Base-by-base conservation (phyloP, 2,113 vertebrate genomes). In the Amia ocellicauda region DNA sequence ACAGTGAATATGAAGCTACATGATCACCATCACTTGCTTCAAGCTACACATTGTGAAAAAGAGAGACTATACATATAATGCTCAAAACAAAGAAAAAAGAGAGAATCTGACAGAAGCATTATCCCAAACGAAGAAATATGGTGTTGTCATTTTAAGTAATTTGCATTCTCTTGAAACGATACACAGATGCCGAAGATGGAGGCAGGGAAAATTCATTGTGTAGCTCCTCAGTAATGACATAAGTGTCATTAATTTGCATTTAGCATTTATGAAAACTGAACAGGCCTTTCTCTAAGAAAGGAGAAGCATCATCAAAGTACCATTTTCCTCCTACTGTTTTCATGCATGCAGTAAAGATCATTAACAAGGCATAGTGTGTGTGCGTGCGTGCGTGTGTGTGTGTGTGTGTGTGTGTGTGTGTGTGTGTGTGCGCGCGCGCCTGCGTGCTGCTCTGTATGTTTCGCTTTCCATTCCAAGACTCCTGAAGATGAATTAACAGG, bases 311-410 rank as follows among this genome's bases (percentile, higher is more conserved):
- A 53, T 53, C 51, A 53, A 53, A 53, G 23, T 22, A 20, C 20
- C 20, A 22, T 22, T 26, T 53, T 22, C 20, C 51, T 53, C 51
- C 51, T 53, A 20, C 51, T 53, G 51, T 22, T 53, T 53, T 14
- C 23, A 26, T 22, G 23, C 51, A 26, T 53, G 16, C 10, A 11
- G 20, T 20, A 47, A 14, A 47, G 13, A 3, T 53, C 51, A 53
- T 53, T 53, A 53, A 53, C 51, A 19, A 53, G 50, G 24, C 26
- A 16, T 28, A n/a, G 43, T 26, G 14, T 28, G 24, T 58, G 43
- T 45, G 36, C 26, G 62, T 52, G 13, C 26, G 27, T 57, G 65
- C 31, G 5, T 63, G 64, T 60, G 58, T 47, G 40, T 26, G 58
- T 26, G 51, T 26, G 31, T 43, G 58, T 59, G 20, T 60, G 22